Evolutionary conservation across 30 jellyfish, hydroid and myxozoan species (phyloP), one percentile per base, ranked within the genome.

Genomic region (Mastigias papua): DNA sequence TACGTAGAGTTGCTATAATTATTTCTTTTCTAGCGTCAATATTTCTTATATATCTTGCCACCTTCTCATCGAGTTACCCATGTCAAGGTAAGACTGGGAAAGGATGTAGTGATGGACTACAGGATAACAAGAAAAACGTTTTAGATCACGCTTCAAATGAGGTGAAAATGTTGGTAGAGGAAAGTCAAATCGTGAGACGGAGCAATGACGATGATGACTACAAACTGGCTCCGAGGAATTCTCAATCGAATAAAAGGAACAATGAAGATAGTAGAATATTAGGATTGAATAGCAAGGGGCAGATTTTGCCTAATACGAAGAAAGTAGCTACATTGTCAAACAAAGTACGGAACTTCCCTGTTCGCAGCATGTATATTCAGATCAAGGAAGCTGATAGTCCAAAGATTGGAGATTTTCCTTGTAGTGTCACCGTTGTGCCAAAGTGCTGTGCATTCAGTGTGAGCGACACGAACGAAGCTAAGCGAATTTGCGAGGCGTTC

Each of bases 371-470:
- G 82, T 92, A 66, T 70, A 73, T 92, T 21, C 98, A 92, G 84
- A 87, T 92, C 29, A 87, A 81, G 76, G 97, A 92, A 73, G 98
- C 97, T 0, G 98, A 92, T 57, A 86, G 97, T 46, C 97, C 97
- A 21, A 72, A 30, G 35, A 32, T 77, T 8, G 98, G 98, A 15
- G 98, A 92, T 66, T 92, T 86, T 58, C 74, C 66, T 22, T 92
- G 98, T 85, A 72, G 83, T 64, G 97, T 91, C 0, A 79, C 97
- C 0, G 88, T 67, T 0, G 97, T 92, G 25, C 95, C 97, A 26
- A 48, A 87, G 2, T 92, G 95, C 32, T 92, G 98, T 63, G 98
- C 98, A 20, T 86, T 92, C 78, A 64, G 78, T 30, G 95, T 92
- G 0, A 82, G 79, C 34, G 90, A 86, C 58, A 51, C 92, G 66